These are phyloP conservation scores for Montipora capricornis DNA, from an alignment of 64 coral and sea anemone species.

Conservation along the genomic window DNA sequence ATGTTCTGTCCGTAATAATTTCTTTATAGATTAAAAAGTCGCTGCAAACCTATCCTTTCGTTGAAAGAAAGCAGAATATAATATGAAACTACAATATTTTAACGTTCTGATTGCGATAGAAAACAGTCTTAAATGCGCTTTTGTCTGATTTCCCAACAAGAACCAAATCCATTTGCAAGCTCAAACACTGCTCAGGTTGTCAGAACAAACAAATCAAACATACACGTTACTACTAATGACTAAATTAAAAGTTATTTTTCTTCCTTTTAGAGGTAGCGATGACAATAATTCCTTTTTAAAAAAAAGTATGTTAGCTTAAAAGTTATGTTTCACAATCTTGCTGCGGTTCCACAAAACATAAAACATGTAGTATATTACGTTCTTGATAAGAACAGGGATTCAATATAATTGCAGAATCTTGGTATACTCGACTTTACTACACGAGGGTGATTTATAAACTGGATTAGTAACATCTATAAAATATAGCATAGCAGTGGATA, in stretches of 20 bases:
- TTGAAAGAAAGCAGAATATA: background rate
- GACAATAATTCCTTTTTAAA: background rate
- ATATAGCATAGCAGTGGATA: conserved; percentile 1
- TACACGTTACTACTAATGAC: background rate
- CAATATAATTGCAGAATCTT: too few relatives aligned
- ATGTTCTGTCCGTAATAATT: background rate
- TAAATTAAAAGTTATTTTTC: background rate
- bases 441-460: background rate
- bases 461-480: background rate
- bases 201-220: background rate
- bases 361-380: background rate
- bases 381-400: too few relatives aligned
- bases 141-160: background rate
- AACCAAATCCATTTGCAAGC: background rate
- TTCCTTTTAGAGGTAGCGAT: background rate
- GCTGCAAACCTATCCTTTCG: background rate
- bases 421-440: background rate
- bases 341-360: background rate
- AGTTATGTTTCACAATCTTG: background rate
- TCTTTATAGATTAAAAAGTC: background rate
- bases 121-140: background rate
- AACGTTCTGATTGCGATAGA: background rate
- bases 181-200: background rate
- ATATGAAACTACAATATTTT: background rate
- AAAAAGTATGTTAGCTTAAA: background rate